Conservation (phyloP, 2,797 vertebrate genomes). For the Hippoglossus hippoglossus region DNA sequence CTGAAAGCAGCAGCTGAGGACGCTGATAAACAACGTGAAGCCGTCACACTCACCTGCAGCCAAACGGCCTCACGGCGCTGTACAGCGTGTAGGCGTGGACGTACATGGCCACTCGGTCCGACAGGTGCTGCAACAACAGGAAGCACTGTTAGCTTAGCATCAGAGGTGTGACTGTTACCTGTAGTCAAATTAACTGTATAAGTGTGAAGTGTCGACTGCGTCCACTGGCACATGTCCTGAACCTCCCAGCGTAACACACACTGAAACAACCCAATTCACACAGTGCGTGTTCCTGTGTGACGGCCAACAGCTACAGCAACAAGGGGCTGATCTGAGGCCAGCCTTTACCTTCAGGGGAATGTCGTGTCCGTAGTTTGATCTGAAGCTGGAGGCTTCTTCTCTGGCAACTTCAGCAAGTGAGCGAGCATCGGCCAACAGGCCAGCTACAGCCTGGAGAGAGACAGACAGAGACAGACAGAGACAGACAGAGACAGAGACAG, state of each 20-base stretch:
- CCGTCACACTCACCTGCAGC: slow-evolving; percentile 89
- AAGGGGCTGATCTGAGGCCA: background rate
- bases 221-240: no score
- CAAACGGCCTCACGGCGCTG: slow-evolving; percentile 97
- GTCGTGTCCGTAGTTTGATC: slow-evolving; percentile 96
- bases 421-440: slow-evolving; percentile 94
- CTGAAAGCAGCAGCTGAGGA: no score
- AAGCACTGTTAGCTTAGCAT: slow-evolving; percentile 8
- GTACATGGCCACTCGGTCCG: slow-evolving; percentile 98
- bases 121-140: slow-evolving; percentile 87
- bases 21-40: background rate
- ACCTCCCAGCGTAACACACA: no score
- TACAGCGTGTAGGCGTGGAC: slow-evolving; percentile 98
- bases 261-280: background rate
- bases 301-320: no score
- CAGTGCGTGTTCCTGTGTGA: background rate
- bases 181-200: no score
- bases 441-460: slow-evolving; percentile 90
- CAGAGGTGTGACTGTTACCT: no score
- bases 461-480: background rate
- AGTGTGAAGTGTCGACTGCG: no score
- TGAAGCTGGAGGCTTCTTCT: slow-evolving; percentile 97
- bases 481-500: background rate
- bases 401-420: slow-evolving; percentile 95
- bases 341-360: slow-evolving; percentile 93